Evolutionary conservation across 2,888 invertebrate genomes (phyloP).

Genomic region (Latrodectus hesperus): DNA sequence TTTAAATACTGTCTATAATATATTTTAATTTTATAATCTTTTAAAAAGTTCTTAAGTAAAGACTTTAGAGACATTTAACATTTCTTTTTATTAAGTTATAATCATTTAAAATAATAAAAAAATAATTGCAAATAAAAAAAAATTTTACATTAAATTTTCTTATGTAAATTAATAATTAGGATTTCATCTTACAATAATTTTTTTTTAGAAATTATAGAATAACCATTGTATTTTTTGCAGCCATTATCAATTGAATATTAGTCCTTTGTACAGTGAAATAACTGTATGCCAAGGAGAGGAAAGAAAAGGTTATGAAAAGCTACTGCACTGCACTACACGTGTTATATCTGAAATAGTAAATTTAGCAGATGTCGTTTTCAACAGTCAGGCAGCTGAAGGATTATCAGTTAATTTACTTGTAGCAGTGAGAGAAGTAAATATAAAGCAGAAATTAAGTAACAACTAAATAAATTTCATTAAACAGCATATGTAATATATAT

Average conservation of each 20-base stretch:
- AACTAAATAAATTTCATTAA: not conserved
- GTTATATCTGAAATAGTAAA: conserved; percentile 29
- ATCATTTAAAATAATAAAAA: no score
- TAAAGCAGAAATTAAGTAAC: not conserved
- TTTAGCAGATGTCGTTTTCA: conserved; percentile 61
- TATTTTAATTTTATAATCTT: no score
- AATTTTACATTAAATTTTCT: no score
- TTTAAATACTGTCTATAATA: no score
- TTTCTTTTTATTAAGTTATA: no score
- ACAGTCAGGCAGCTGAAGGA: conserved; percentile 60
- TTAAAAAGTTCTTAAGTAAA: no score
- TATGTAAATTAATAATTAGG: no score
- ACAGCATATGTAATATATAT: no score
- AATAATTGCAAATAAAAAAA: no score
- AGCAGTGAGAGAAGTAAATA: conserved; percentile 60
- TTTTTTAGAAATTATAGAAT: no score
- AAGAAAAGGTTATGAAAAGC: conserved; percentile 39
- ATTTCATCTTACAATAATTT: no score
- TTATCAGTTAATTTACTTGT: conserved; percentile 52
- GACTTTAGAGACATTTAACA: no score
- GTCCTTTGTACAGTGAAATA: conserved; percentile 55
- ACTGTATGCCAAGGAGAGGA: conserved; percentile 26
- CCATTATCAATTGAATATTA: conserved; percentile 52
- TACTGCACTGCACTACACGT: conserved; percentile 43
- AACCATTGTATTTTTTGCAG: conserved; percentile 20